Conservation (phyloP, 53 echinoderm and acorn worm species). For the Apostichopus leukothele region DNA sequence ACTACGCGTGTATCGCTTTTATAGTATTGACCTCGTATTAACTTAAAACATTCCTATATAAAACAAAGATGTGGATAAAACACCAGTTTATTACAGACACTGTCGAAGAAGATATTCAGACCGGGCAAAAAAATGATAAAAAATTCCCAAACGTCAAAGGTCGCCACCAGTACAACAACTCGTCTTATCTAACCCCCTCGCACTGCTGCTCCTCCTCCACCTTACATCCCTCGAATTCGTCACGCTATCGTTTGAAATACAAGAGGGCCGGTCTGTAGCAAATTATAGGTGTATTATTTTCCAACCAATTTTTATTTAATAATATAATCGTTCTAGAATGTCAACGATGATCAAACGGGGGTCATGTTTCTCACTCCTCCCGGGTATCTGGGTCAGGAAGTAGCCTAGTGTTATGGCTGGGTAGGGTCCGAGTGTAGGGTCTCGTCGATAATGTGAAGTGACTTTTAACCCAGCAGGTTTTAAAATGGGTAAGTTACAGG, state of each 20-base stretch:
- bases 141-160: too few relatives aligned
- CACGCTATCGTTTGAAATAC: conserved; percentile 3
- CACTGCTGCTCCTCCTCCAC: background rate
- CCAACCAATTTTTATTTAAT: conserved; percentile 26
- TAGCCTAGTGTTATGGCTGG: conserved; percentile 27
- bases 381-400: conserved; percentile 34
- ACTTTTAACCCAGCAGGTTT: conserved; percentile 29
- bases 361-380: background rate
- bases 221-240: background rate
- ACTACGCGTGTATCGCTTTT: too few relatives aligned
- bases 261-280: conserved; percentile 12
- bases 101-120: too few relatives aligned
- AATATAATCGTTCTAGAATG: conserved; percentile 44
- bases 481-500: background rate
- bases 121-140: too few relatives aligned
- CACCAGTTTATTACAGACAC: too few relatives aligned
- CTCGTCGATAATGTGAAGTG: conserved; percentile 11
- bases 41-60: too few relatives aligned
- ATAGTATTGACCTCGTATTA: too few relatives aligned
- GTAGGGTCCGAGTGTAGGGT: conserved; percentile 7
- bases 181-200: too few relatives aligned
- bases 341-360: conserved; percentile 32
- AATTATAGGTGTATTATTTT: conserved; percentile 25
- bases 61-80: too few relatives aligned
- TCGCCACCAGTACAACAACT: too few relatives aligned